phyloP scores from a whole-genome alignment of 2,113 vertebrate genomes.

The Ceyx melanurus region DNA sequence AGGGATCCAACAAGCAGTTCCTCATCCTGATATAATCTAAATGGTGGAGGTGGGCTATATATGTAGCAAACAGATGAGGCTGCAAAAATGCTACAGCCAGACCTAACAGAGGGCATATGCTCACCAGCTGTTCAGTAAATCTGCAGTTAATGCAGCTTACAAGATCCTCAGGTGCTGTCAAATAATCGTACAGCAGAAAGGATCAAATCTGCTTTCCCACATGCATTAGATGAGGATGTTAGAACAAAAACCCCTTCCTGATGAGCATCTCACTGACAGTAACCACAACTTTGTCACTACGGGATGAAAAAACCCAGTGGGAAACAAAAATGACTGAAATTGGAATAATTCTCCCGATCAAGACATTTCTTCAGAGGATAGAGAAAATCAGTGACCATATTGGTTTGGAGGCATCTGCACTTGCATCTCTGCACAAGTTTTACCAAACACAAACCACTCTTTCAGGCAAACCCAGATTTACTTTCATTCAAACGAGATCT shows the following conservation, averaged over 20 bases:
- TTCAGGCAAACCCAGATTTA: not conserved
- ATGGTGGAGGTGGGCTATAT: slow-evolving; percentile 9
- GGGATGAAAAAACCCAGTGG: not conserved
- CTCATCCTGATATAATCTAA: not conserved
- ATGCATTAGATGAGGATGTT: not conserved
- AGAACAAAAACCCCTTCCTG: not conserved
- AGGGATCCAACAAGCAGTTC: not conserved
- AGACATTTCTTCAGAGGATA: not conserved
- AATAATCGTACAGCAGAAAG: not conserved
- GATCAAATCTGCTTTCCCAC: slow-evolving; percentile 28
- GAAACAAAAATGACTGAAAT: not conserved
- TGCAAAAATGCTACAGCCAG: slow-evolving; percentile 23
- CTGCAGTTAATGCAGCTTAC: slow-evolving; percentile 55
- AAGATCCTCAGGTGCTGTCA: slow-evolving; percentile 51
- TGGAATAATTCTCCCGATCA: not conserved
- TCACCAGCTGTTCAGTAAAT: slow-evolving; percentile 53
- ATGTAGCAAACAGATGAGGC: slow-evolving; percentile 52
- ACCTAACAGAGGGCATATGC: slow-evolving; percentile 48
- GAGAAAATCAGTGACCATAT: not conserved
- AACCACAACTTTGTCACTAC: not conserved
- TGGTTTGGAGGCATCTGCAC: not conserved
- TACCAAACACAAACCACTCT: not conserved
- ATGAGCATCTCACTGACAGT: not conserved
- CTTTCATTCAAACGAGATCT: not conserved
- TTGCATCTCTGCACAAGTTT: not conserved